A percentile compares a stretch with the other conserved stretches of the same genome.
phyloP scores from a whole-genome alignment of 2,797 vertebrate species.

The Phrynocephalus forsythii region DNA sequence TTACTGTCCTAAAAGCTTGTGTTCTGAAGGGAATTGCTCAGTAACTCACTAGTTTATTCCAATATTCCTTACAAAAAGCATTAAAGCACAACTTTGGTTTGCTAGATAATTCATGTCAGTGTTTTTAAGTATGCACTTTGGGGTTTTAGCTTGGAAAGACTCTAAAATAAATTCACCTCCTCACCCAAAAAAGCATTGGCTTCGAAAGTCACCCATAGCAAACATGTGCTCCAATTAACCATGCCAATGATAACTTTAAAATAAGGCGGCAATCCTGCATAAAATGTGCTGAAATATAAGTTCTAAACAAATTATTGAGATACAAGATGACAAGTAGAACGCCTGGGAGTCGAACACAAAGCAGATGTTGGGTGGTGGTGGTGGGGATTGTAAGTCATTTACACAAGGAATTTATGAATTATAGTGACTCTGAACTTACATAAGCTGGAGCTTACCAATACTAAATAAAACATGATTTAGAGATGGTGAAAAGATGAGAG shows the following conservation, averaged over 20 bases:
- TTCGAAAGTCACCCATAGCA: background rate
- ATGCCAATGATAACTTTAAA: constrained; percentile 24
- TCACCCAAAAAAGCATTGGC: background rate
- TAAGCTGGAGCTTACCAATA: background rate
- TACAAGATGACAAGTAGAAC: background rate
- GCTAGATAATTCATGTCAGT: background rate
- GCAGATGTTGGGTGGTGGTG: background rate
- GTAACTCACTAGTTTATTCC: background rate
- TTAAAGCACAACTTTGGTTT: background rate
- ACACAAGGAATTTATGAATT: background rate
- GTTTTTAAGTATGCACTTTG: constrained; percentile 62
- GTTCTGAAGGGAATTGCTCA: background rate
- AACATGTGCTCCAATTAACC: constrained; percentile 72
- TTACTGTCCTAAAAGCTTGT: background rate
- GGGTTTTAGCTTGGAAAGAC: constrained; percentile 73
- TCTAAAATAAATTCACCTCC: constrained; percentile 15
- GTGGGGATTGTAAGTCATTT: background rate
- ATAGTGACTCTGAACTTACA: background rate
- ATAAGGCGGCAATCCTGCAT: background rate
- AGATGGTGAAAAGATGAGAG: background rate
- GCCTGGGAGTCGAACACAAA: background rate
- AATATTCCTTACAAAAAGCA: background rate
- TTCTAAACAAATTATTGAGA: background rate
- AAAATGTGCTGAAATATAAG: background rate
- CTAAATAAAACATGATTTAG: background rate